Evolutionary conservation across 2,797 vertebrate species (phyloP).

Genomic region (Linurgus olivaceus): DNA sequence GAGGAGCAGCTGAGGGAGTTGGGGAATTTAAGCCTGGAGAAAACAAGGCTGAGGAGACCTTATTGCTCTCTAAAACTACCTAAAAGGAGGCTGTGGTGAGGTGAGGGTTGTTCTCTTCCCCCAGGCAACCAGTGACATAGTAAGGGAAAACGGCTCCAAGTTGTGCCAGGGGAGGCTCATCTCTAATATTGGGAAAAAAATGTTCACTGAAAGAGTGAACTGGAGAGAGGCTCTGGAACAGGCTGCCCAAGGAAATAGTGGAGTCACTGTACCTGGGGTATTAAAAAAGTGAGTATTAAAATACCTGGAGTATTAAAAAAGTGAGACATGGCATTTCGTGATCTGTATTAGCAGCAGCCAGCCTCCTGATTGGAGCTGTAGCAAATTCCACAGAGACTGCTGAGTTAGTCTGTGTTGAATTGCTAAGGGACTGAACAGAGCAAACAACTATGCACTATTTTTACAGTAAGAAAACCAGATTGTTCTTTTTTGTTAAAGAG

Average conservation of each 20-base stretch:
- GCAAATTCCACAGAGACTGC: background rate
- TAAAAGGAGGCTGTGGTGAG: background rate
- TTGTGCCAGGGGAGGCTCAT: background rate
- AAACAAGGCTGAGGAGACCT: background rate
- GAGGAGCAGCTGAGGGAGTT: background rate
- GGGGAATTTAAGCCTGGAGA: background rate
- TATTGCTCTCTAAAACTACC: background rate
- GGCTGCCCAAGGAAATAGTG: background rate
- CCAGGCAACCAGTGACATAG: background rate
- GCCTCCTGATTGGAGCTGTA: background rate
- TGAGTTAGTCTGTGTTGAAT: background rate
- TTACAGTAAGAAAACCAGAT: background rate
- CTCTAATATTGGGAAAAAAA: background rate
- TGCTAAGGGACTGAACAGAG: background rate
- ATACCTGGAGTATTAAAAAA: background rate
- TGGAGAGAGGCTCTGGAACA: background rate
- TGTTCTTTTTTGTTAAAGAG: background rate
- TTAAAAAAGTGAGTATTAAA: background rate
- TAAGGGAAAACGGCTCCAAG: background rate
- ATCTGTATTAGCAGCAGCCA: background rate
- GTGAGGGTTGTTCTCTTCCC: background rate
- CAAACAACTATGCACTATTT: background rate
- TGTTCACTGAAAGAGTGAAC: background rate
- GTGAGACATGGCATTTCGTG: background rate
- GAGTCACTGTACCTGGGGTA: background rate